Conservation (phyloP, 2,888 invertebrate genomes). For the Lasioglossum pauxillum region DNA sequence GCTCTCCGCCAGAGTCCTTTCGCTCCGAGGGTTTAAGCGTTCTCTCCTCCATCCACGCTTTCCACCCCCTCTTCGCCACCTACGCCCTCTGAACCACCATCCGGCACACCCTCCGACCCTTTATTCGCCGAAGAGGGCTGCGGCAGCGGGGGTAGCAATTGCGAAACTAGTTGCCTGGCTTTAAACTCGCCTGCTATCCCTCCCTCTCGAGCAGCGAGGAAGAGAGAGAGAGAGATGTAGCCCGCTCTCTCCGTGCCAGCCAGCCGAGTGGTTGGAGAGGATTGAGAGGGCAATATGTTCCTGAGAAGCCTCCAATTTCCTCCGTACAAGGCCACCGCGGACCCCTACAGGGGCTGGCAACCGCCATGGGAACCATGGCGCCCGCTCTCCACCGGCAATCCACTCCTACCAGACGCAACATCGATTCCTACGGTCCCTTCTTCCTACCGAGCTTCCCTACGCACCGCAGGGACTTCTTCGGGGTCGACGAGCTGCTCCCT, state of each 20-base stretch:
- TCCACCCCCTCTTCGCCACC: slow-evolving; percentile 20
- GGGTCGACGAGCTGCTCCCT: background rate
- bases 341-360: slow-evolving; percentile 59
- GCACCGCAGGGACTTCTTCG: slow-evolving; percentile 32
- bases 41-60: slow-evolving; percentile 22
- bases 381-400: slow-evolving; percentile 15
- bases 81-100: slow-evolving; percentile 47
- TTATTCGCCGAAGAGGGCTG: slow-evolving; percentile 56
- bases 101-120: slow-evolving; percentile 55
- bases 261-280: slow-evolving; percentile 60
- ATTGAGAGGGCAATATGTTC: slow-evolving; percentile 77
- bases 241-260: slow-evolving; percentile 45
- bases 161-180: slow-evolving; percentile 71
- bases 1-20: slow-evolving; percentile 26
- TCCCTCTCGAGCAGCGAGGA: slow-evolving; percentile 32
- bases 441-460: slow-evolving; percentile 16
- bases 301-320: slow-evolving; percentile 77
- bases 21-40: slow-evolving; percentile 27
- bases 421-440: slow-evolving; percentile 1
- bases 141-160: slow-evolving; percentile 57
- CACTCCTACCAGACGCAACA: slow-evolving; percentile 7
- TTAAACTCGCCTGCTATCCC: slow-evolving; percentile 64
- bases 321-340: slow-evolving; percentile 64
- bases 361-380: slow-evolving; percentile 20
- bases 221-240: slow-evolving; percentile 40